phyloP scores from a whole-genome alignment of 2,888 invertebrate genomes.

The Polylopha cassiicola region DNA sequence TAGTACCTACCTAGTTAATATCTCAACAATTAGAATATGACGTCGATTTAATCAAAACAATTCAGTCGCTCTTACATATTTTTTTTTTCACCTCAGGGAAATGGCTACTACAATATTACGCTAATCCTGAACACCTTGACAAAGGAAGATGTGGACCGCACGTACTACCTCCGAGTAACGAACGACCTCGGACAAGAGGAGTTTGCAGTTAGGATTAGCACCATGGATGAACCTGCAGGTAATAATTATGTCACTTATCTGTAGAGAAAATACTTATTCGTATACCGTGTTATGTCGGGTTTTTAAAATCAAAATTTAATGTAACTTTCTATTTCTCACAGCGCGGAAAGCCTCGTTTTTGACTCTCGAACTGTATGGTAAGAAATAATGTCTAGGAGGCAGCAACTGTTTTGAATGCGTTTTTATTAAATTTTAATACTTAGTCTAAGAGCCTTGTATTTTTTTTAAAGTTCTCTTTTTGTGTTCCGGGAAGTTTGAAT shows the following conservation, averaged over 20 bases:
- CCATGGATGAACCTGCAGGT: conserved; percentile 79
- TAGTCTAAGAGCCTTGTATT: not conserved
- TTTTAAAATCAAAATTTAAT: conserved; percentile 2
- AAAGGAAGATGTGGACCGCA: conserved; percentile 85
- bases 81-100: conserved; percentile 67
- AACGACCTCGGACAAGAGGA: conserved; percentile 82
- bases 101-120: conserved; percentile 82
- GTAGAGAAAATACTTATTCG: too few relatives aligned
- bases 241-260: too few relatives aligned
- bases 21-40: too few relatives aligned
- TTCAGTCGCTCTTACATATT: conserved; percentile 29
- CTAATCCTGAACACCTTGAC: conserved; percentile 81
- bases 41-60: conserved; percentile 1
- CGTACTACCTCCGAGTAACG: conserved; percentile 80
- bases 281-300: too few relatives aligned
- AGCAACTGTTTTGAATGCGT: conserved; percentile 4
- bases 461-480: too few relatives aligned
- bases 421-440: conserved; percentile 7
- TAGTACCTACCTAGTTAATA: too few relatives aligned
- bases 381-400: conserved; percentile 31
- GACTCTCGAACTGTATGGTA: conserved; percentile 60
- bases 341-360: conserved; percentile 58
- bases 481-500: too few relatives aligned
- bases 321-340: conserved; percentile 36
- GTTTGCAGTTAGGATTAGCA: conserved; percentile 83